Evolutionary conservation across 2,888 invertebrate genomes (phyloP).

Genomic region (Lottia gigantea): DNA sequence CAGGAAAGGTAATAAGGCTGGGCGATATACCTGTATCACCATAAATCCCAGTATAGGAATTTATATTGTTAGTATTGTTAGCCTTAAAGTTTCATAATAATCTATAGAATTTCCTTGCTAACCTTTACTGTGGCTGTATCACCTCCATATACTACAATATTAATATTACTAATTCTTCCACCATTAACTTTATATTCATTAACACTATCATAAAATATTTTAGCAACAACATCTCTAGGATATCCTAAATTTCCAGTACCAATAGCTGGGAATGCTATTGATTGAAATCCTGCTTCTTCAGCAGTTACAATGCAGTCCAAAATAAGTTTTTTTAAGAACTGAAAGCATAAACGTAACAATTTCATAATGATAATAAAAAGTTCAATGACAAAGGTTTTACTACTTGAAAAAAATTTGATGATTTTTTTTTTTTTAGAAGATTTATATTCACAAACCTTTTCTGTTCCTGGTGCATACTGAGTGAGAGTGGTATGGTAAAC

Average conservation of each 20-base stretch:
- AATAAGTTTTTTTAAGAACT: constrained; percentile 43
- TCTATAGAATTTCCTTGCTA: constrained; percentile 9
- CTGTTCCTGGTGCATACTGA: constrained; percentile 33
- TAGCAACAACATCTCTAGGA: constrained; percentile 47
- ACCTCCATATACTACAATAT: constrained; percentile 44
- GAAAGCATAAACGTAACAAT: constrained; percentile 14
- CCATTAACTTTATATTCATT: constrained; percentile 39
- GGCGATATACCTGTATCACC: too few species aligned
- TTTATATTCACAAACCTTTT: constrained; percentile 15
- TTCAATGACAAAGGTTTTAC: too few species aligned
- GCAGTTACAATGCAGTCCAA: constrained; percentile 42
- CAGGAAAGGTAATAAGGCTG: not conserved
- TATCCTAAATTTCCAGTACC: constrained; percentile 55
- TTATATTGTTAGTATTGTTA: too few species aligned
- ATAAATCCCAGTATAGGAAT: too few species aligned
- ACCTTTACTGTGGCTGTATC: constrained; percentile 42
- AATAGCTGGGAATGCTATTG: constrained; percentile 54
- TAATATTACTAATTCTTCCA: constrained; percentile 38
- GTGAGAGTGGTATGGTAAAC: constrained; percentile 46
- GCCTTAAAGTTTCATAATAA: not conserved
- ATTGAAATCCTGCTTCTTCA: constrained; percentile 33
- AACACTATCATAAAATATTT: constrained; percentile 46
- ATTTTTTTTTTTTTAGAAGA: too few species aligned
- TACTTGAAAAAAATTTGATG: too few species aligned
- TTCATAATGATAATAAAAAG: too few species aligned